Evolutionary conservation across 2,113 vertebrate species (phyloP).

Genomic region (Larimichthys crocea): DNA sequence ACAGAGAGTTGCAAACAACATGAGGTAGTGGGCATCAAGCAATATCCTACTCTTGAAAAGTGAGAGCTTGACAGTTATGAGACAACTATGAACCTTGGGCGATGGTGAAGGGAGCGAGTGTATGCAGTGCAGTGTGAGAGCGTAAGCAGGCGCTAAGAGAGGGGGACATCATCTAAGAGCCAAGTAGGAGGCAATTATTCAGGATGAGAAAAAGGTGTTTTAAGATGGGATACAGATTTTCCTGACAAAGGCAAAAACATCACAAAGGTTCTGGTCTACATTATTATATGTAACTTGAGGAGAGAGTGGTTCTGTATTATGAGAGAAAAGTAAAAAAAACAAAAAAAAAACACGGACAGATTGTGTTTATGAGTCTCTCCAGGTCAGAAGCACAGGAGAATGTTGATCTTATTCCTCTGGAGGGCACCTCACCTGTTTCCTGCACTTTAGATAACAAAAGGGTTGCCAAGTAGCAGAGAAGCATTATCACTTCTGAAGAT

Average conservation of each 20-base stretch:
- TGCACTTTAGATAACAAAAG: constrained; percentile 53
- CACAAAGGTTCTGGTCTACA: constrained; percentile 31
- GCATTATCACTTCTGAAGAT: constrained; percentile 40
- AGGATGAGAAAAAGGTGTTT: constrained; percentile 10
- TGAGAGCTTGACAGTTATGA: constrained; percentile 67
- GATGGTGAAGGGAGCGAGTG: constrained; percentile 43
- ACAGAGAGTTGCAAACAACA: constrained; percentile 52
- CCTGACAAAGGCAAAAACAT: constrained; percentile 28
- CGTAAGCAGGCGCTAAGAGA: constrained; percentile 47
- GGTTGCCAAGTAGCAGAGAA: constrained; percentile 43
- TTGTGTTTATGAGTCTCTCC: constrained; percentile 64
- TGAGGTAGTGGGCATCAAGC: constrained; percentile 27
- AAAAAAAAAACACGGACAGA: constrained; percentile 44
- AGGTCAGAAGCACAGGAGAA: constrained; percentile 14
- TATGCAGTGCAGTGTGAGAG: constrained; percentile 30
- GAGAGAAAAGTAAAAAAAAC: constrained; percentile 41
- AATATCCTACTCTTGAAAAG: constrained; percentile 52
- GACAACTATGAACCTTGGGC: constrained; percentile 45
- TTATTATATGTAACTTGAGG: constrained; percentile 54
- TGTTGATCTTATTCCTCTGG: constrained; percentile 40
- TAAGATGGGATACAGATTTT: constrained; percentile 42
- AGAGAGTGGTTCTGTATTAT: constrained; percentile 58
- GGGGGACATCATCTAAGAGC: constrained; percentile 30
- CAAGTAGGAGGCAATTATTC: constrained; percentile 50
- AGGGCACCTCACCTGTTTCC: constrained; percentile 41